Conservation (phyloP, 2,113 vertebrate species). For the Polyodon spathula region DNA sequence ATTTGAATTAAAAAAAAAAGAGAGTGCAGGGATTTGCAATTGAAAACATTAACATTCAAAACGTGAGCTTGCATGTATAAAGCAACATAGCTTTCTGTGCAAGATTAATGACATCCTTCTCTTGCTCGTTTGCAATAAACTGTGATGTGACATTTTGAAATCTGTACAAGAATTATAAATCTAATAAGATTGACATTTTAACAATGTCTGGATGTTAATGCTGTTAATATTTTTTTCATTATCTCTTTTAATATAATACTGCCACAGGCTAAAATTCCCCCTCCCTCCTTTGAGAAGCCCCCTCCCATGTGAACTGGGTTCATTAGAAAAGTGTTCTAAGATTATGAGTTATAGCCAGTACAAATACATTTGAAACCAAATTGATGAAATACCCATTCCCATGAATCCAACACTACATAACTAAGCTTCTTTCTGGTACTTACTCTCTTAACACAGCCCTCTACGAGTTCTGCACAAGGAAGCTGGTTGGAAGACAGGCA, state of each 20-base stretch:
- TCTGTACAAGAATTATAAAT: constrained; percentile 37
- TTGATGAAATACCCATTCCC: too few relatives aligned
- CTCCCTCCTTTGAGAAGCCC: constrained; percentile 7
- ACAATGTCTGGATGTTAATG: constrained; percentile 55
- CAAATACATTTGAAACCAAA: constrained; percentile 23
- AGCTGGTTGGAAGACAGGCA: constrained; percentile 65
- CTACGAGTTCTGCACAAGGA: constrained; percentile 70
- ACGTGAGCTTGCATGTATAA: too few relatives aligned
- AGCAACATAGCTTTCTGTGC: too few relatives aligned
- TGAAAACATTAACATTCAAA: too few relatives aligned
- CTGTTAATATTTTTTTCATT: constrained; percentile 39
- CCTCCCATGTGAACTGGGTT: constrained; percentile 22
- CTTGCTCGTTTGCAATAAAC: too few relatives aligned
- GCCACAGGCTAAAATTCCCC: constrained; percentile 17
- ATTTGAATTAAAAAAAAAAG: too few relatives aligned
- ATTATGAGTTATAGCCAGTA: neutral
- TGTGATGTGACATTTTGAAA: constrained; percentile 31
- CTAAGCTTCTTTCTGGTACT: constrained; percentile 27
- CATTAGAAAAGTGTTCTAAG: too few relatives aligned
- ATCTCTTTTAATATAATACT: constrained; percentile 31
- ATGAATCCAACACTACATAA: neutral
- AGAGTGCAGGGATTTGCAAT: too few relatives aligned
- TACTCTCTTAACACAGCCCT: constrained; percentile 84
- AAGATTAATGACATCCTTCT: too few relatives aligned
- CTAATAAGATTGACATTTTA: constrained; percentile 49